Evolutionary conservation across 2,797 vertebrate species (phyloP).

Genomic region (Arnoldichthys spilopterus): DNA sequence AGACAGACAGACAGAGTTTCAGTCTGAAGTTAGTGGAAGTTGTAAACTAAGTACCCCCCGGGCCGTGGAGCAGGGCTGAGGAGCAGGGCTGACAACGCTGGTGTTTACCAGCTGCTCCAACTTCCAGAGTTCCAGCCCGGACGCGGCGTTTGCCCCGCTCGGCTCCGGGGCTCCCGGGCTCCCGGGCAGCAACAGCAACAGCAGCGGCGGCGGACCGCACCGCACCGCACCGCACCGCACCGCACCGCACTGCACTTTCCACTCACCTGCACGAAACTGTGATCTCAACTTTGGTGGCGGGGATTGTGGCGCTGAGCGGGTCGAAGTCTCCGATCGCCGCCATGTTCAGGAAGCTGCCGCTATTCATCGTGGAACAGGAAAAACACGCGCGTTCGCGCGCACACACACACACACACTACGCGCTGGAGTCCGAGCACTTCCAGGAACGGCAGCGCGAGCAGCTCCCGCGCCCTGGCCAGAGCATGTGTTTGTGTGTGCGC

Average conservation of each 20-base stretch:
- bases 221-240: no score
- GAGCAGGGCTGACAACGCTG: no score
- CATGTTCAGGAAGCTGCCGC: slow-evolving; percentile 81
- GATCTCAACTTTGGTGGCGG: slow-evolving; percentile 96
- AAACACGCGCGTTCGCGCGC: background rate
- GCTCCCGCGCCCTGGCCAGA: slow-evolving; percentile 62
- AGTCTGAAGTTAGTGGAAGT: no score
- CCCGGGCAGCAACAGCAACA: no score
- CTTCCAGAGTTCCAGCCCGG: background rate
- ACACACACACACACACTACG: background rate
- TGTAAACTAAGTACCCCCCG: no score
- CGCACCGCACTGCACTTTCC: background rate
- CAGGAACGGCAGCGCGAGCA: slow-evolving; percentile 32
- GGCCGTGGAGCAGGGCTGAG: no score
- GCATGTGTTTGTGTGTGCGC: slow-evolving; percentile 50
- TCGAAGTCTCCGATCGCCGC: slow-evolving; percentile 91
- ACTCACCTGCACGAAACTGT: slow-evolving; percentile 95
- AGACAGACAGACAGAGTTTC: no score
- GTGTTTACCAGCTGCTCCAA: background rate
- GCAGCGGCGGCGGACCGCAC: background rate
- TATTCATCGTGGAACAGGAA: slow-evolving; percentile 72
- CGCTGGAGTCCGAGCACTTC: slow-evolving; percentile 61
- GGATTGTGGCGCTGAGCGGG: slow-evolving; percentile 87
- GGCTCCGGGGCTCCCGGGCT: background rate
- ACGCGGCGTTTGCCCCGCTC: background rate